A percentile compares a stretch with the other conserved stretches of the same genome.
Evolutionary conservation across 2,113 vertebrate species (phyloP).

Genomic region (Myodes glareolus): DNA sequence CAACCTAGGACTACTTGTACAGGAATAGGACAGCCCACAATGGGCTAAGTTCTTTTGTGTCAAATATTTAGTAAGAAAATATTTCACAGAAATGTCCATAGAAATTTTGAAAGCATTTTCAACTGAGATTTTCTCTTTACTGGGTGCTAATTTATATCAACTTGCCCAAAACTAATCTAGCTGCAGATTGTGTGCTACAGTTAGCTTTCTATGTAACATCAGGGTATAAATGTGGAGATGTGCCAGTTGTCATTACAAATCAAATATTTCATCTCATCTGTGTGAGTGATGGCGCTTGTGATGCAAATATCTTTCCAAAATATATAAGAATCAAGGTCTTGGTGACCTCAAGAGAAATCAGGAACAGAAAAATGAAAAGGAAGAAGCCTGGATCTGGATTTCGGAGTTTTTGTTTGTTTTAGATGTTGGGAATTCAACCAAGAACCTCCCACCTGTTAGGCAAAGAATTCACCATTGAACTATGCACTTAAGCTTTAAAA

Average conservation of each 20-base stretch:
- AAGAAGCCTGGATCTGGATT: background rate
- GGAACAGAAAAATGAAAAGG: background rate
- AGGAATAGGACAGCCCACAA: background rate
- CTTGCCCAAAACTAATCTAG: background rate
- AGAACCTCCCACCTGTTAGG: background rate
- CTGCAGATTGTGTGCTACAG: background rate
- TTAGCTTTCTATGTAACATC: background rate
- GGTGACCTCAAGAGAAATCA: background rate
- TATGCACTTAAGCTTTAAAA: no score
- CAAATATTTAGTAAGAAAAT: background rate
- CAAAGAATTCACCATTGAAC: background rate
- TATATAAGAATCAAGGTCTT: constrained; percentile 20
- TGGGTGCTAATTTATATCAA: background rate
- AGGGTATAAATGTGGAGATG: background rate
- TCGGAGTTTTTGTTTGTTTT: background rate
- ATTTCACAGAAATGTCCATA: background rate
- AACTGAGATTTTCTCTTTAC: background rate
- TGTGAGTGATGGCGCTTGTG: background rate
- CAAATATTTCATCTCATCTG: background rate
- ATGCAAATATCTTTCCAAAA: background rate
- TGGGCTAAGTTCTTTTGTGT: background rate
- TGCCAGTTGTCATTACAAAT: background rate
- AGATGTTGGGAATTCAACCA: background rate
- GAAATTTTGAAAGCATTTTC: background rate
- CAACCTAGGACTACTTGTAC: background rate